phyloP scores from a whole-genome alignment of 2,113 vertebrate species.

The Raphicerus campestris region DNA sequence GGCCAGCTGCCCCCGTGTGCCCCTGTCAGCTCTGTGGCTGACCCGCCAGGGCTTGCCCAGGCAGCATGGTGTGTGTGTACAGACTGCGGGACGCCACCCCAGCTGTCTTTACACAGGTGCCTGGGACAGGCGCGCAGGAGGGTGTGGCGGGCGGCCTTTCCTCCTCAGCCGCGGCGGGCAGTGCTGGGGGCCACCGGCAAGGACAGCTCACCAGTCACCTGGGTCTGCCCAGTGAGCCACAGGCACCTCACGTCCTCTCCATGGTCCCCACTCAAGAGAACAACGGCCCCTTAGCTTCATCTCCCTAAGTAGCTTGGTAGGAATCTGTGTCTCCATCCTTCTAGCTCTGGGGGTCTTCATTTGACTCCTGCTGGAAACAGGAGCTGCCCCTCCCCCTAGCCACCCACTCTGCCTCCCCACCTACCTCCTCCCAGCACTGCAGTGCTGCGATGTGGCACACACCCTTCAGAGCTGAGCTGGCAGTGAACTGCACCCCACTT shows the following conservation, averaged over 20 bases:
- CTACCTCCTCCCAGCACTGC: neutral
- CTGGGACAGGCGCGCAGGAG: neutral
- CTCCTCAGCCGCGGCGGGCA: fast-evolving
- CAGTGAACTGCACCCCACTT: neutral
- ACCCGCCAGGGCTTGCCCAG: neutral
- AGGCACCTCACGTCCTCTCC: neutral
- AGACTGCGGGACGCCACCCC: neutral
- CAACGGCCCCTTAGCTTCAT: neutral
- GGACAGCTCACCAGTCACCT: fast-evolving
- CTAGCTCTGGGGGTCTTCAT: neutral
- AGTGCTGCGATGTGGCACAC: neutral
- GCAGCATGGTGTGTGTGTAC: neutral
- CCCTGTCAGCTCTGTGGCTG: neutral
- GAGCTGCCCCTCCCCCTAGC: too few relatives aligned
- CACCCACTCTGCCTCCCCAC: neutral
- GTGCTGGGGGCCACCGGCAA: fast-evolving
- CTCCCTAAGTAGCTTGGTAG: neutral
- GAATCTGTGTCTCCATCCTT: neutral
- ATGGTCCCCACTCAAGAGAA: neutral
- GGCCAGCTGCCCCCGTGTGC: fast-evolving
- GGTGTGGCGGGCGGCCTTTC: neutral
- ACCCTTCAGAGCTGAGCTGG: neutral
- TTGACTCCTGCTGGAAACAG: neutral
- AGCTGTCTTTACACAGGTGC: neutral
- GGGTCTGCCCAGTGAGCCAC: fast-evolving